These are phyloP conservation scores for Samia ricini DNA, from an alignment of 1,140 invertebrate genomes.

Conservation along the genomic window DNA sequence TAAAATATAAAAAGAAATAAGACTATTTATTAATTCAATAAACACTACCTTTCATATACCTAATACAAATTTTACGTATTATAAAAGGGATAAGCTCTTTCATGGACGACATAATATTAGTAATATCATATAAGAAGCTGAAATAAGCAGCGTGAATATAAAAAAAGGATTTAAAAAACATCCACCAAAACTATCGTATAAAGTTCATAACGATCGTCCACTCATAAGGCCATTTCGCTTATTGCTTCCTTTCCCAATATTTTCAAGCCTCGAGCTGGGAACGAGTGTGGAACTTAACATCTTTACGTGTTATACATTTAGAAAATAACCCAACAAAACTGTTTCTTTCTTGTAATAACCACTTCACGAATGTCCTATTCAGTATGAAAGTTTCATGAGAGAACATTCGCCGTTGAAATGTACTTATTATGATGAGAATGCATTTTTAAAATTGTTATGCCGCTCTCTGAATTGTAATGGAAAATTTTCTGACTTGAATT, in stretches of 20 bases:
- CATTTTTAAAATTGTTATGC: neutral
- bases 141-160: neutral
- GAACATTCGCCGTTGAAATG: neutral
- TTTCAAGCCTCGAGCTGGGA: slow-evolving; percentile 34
- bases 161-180: neutral
- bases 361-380: neutral
- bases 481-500: neutral
- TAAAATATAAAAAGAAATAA: no score
- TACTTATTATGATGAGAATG: neutral
- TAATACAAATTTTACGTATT: neutral
- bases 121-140: neutral
- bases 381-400: neutral
- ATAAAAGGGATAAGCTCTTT: neutral
- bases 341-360: neutral
- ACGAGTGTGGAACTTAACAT: slow-evolving; percentile 35
- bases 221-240: slow-evolving; percentile 35
- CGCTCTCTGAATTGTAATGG: neutral
- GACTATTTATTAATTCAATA: no score
- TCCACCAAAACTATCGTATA: neutral
- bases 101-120: neutral
- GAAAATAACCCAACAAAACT: slow-evolving; percentile 17
- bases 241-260: slow-evolving; percentile 43
- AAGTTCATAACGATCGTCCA: slow-evolving; percentile 30
- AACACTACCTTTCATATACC: neutral
- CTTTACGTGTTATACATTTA: slow-evolving; percentile 23